Evolutionary conservation across 1,140 invertebrate species (phyloP).

Genomic region (roundworm (Caenorhabditis elegans)): WBcel235 BX284605.5:16253501-16254000

Average conservation of each 20-base stretch:
- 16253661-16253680: constrained; percentile 7
- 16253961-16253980: too few relatives aligned
- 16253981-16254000: too few relatives aligned
- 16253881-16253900: too few relatives aligned
- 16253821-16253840: background rate
- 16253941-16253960: too few relatives aligned
- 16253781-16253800: background rate
- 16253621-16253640: background rate
- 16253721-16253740: background rate
- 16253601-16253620: background rate
- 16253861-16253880: background rate
- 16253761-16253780: background rate
- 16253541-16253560: background rate
- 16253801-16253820: background rate
- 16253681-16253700: background rate
- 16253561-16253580: background rate
- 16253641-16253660: background rate
- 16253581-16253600: background rate
- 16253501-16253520: too few relatives aligned
- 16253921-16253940: too few relatives aligned
- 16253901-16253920: too few relatives aligned
- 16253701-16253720: background rate
- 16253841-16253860: background rate
- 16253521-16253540: background rate
- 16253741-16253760: background rate